Conservation (phyloP, 2,797 vertebrate species). For the Mormyrops attenuatus region DNA sequence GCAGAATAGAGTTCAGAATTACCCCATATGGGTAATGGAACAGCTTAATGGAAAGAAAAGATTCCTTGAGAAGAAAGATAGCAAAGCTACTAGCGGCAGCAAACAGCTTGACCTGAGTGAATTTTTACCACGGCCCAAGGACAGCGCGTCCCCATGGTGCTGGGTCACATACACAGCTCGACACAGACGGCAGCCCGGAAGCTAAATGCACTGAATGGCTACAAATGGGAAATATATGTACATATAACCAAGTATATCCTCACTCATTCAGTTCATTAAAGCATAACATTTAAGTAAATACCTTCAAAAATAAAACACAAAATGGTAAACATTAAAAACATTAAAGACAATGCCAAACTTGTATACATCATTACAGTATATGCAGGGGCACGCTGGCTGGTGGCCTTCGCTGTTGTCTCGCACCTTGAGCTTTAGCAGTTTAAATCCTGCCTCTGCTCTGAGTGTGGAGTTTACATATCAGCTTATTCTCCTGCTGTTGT, state of each 20-base stretch:
- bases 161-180: slow-evolving; percentile 49
- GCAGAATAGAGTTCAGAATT: slow-evolving; percentile 41
- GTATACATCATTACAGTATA: not conserved
- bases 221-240: not conserved
- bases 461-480: not conserved
- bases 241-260: not conserved
- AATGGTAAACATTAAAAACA: not conserved
- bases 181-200: slow-evolving; percentile 20
- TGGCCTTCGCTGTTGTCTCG: not conserved
- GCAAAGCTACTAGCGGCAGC: not conserved
- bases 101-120: not conserved
- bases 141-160: slow-evolving; percentile 47
- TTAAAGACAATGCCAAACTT: not conserved
- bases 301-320: not conserved
- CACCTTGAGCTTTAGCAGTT: not conserved
- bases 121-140: slow-evolving; percentile 46
- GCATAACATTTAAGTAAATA: not conserved
- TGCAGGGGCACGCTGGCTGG: not conserved
- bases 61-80: slow-evolving; percentile 46
- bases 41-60: slow-evolving; percentile 57
- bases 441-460: not conserved
- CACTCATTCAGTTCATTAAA: not conserved
- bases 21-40: slow-evolving; percentile 29
- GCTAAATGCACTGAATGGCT: not conserved
- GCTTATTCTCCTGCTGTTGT: not conserved